phyloP scores from a whole-genome alignment of 2,888 invertebrate species.

The Athripsodes cinereus region DNA sequence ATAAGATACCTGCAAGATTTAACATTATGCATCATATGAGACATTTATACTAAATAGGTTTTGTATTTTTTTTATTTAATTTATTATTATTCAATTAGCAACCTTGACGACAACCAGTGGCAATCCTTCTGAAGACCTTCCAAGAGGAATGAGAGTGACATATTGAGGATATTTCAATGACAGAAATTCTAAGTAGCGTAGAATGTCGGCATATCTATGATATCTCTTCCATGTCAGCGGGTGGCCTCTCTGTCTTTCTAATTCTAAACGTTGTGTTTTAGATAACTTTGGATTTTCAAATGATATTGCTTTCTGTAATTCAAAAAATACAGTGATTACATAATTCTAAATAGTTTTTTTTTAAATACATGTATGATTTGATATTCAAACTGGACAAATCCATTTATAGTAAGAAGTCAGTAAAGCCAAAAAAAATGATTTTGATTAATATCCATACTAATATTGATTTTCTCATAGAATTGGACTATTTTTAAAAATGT shows the following conservation, averaged over 20 bases:
- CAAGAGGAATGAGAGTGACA: constrained; percentile 63
- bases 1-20: constrained; percentile 41
- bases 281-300: constrained; percentile 62
- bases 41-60: too few relatives aligned
- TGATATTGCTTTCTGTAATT: constrained; percentile 55
- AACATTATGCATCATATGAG: too few relatives aligned
- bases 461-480: too few relatives aligned
- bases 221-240: constrained; percentile 67
- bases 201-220: constrained; percentile 64
- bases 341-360: too few relatives aligned
- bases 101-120: constrained; percentile 67
- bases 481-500: too few relatives aligned
- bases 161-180: constrained; percentile 58
- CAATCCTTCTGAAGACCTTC: constrained; percentile 65
- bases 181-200: constrained; percentile 62
- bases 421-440: too few relatives aligned
- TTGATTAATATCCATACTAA: too few relatives aligned
- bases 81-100: not conserved
- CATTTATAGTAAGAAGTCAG: too few relatives aligned
- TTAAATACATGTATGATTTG: too few relatives aligned
- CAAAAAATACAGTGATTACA: too few relatives aligned
- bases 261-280: constrained; percentile 53
- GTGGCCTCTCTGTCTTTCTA: constrained; percentile 53
- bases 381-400: too few relatives aligned
- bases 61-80: not conserved